Base-by-base conservation (phyloP, 2,113 vertebrate genomes). In the Chaetops frenatus region DNA sequence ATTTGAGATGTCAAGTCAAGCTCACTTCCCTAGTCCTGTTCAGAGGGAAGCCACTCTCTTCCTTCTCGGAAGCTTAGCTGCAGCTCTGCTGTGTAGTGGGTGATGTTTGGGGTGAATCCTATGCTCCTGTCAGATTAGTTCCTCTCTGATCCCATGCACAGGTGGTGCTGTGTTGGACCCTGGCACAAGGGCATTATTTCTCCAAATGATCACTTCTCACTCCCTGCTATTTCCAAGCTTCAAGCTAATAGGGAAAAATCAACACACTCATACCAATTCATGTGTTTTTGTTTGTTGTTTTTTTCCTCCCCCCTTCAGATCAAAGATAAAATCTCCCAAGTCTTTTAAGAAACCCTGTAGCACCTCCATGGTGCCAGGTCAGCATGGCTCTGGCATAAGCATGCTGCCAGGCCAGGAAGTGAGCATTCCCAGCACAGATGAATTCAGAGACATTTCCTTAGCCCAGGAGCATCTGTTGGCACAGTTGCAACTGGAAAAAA, bases 401-500 rank as follows among this genome's bases (percentile, higher is more conserved):
- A 7, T 24, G 7, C 86, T 67, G 5, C 23, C 11, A 1, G 51
- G 47, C 69, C 78, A 10, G 51, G 90, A 76, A 33, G 47, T 56
- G 48, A 80, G 7, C 12, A 5, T 73, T 53, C 72, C 93, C 28
- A 40, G 87, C 6, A 18, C 42, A 5, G 81, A 73, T 38, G 92
- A 98, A 58, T 92, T 99, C 94, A 74, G 96, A 20, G 94, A 92
- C 5, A 73, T 92, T 0, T 95, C 98, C 31, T 98, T 98, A 2
- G 62, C 97, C 10, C 95, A 96, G 58, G 98, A 99, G 72, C 95
- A 12, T 69, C 95, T 99, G 65, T 95, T 98, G 20, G 94, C 96
- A 54, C 95, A 97, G 27, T 64, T 99, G 44, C 87, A 98, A 36
- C 82, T 98, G 54, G 99, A 99, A 95, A 98, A 97, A 36, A 79